Evolutionary conservation across 1,140 invertebrate genomes (phyloP).

Genomic region (Nasonia giraulti): DNA sequence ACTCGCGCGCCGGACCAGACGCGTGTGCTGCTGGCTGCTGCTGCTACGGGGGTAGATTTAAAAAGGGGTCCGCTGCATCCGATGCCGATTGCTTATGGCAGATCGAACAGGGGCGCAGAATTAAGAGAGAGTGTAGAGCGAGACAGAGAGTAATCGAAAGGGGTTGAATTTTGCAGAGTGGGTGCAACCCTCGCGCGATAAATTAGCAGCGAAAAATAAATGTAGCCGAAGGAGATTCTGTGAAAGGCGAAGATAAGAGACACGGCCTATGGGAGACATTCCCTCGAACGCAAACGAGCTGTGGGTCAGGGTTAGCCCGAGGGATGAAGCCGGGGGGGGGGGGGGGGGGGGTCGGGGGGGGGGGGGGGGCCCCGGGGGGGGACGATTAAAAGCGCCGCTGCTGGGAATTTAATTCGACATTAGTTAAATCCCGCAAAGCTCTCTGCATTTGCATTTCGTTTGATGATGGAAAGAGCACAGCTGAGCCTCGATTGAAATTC

Average conservation of each 20-base stretch:
- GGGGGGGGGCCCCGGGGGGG: no score
- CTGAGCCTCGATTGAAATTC: constrained; percentile 41
- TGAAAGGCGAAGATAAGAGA: background rate
- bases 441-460: constrained; percentile 44
- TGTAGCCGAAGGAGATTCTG: background rate
- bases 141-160: background rate
- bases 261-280: constrained; percentile 56
- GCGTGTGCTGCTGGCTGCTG: background rate
- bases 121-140: constrained; percentile 46
- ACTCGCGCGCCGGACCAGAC: background rate
- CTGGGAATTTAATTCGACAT: constrained; percentile 60
- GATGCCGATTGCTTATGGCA: constrained; percentile 41
- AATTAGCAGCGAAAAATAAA: background rate
- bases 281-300: constrained; percentile 62
- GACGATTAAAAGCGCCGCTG: constrained; percentile 36
- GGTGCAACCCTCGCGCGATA: background rate
- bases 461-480: constrained; percentile 5
- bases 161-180: background rate
- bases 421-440: constrained; percentile 58
- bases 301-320: constrained; percentile 70
- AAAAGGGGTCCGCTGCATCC: constrained; percentile 40
- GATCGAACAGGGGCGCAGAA: constrained; percentile 47
- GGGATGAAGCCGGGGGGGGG: constrained; percentile 42
- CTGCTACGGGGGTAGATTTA: constrained; percentile 8
- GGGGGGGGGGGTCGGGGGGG: no score